These are phyloP conservation scores for Zaprionus ghesquierei DNA, from an alignment of 1,140 invertebrate genomes.

Conservation along the genomic window DNA sequence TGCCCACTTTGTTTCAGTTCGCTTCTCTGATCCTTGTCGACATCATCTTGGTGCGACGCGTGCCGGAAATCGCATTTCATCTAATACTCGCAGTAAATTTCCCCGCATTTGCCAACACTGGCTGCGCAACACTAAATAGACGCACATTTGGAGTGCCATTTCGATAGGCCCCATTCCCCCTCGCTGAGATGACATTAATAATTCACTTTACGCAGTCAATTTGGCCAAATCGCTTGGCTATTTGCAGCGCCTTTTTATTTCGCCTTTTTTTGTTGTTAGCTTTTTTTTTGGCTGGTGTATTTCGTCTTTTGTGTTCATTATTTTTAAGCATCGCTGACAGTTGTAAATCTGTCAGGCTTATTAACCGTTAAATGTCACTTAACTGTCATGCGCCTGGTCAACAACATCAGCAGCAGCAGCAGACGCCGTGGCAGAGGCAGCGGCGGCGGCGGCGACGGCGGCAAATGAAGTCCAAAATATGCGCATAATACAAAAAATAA, in stretches of 20 bases:
- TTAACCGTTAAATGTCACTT: constrained; percentile 81
- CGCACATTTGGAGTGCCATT: constrained; percentile 68
- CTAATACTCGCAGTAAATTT: constrained; percentile 78
- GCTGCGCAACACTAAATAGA: constrained; percentile 67
- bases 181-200: constrained; percentile 75
- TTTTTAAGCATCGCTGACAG: constrained; percentile 76
- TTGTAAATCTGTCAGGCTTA: constrained; percentile 81
- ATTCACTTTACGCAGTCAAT: constrained; percentile 80
- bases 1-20: not conserved
- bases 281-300: constrained; percentile 10
- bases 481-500: constrained; percentile 75
- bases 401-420: constrained; percentile 34
- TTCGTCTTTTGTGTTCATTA: constrained; percentile 67
- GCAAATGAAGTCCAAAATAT: constrained; percentile 63
- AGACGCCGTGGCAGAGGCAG: not conserved
- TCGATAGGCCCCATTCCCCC: constrained; percentile 42
- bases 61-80: constrained; percentile 77
- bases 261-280: constrained; percentile 4
- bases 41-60: constrained; percentile 15
- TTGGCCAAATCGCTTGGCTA: constrained; percentile 72
- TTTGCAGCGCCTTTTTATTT: constrained; percentile 33
- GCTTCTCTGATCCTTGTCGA: not conserved
- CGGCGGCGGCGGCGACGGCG: not conserved
- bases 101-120: constrained; percentile 55
- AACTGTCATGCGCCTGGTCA: constrained; percentile 69